These are phyloP conservation scores for Nineta flava DNA, from an alignment of 2,888 invertebrate genomes.

Conservation along the genomic window DNA sequence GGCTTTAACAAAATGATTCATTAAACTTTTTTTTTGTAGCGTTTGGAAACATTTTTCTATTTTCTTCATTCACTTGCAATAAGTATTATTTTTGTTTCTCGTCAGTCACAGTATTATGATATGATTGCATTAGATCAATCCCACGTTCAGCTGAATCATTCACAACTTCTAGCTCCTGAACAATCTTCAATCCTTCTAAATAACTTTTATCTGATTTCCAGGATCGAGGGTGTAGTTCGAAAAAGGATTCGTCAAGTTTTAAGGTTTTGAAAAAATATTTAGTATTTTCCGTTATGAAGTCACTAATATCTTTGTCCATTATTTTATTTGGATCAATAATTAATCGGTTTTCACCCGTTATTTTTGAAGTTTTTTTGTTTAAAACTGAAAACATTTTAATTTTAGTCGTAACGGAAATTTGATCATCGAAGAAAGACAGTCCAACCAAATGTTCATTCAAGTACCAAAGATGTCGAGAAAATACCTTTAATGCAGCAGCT, in stretches of 20 bases:
- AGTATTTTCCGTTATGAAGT: not conserved
- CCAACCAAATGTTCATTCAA: not conserved
- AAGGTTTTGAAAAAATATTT: not conserved
- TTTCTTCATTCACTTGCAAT: no score
- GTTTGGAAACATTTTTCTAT: no score
- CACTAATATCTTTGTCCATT: not conserved
- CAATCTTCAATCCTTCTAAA: no score
- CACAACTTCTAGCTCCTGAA: no score
- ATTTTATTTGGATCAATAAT: not conserved
- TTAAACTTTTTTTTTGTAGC: no score
- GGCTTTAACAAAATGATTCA: no score
- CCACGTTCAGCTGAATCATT: no score
- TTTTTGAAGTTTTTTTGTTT: not conserved
- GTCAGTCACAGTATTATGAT: no score
- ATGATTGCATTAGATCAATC: no score
- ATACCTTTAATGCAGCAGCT: not conserved
- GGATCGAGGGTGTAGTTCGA: no score
- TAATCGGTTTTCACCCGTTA: not conserved
- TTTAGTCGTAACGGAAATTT: not conserved
- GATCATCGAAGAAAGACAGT: not conserved
- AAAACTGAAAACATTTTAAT: not conserved
- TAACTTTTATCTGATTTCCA: no score
- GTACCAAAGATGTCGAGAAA: not conserved
- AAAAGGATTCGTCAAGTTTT: not conserved
- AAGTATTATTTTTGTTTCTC: no score